A percentile compares a stretch with the other conserved stretches of the same genome.
Conservation (phyloP, 2,888 invertebrate genomes). For the Acanthosepion pharaonis region DNA sequence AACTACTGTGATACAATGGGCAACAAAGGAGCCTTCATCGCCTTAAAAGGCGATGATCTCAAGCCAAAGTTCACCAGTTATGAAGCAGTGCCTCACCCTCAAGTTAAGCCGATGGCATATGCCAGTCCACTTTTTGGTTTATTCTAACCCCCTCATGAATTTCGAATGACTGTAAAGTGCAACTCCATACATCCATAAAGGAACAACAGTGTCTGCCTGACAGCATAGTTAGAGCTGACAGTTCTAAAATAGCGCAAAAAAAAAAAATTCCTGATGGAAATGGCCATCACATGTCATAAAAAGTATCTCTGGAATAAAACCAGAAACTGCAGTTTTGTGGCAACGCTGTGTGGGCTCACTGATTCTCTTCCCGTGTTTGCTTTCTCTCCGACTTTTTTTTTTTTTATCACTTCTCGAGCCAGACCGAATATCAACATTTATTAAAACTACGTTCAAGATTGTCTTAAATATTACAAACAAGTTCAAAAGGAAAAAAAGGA, state of each 20-base stretch:
- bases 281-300: neutral
- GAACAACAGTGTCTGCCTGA: neutral
- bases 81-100: slow-evolving; percentile 96
- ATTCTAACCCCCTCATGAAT: slow-evolving; percentile 52
- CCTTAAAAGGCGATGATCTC: slow-evolving; percentile 89
- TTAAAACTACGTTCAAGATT: neutral
- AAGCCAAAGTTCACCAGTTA: slow-evolving; percentile 92
- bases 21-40: slow-evolving; percentile 98
- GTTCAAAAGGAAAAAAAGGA: neutral
- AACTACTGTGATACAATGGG: slow-evolving; percentile 99
- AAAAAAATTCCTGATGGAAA: neutral
- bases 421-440: neutral
- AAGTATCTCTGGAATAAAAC: neutral
- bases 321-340: slow-evolving; percentile 1
- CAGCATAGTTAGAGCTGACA: slow-evolving; percentile 20
- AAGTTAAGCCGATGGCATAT: slow-evolving; percentile 97
- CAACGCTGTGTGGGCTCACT: neutral
- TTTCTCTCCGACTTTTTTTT: neutral
- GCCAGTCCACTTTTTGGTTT: slow-evolving; percentile 79
- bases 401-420: neutral
- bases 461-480: neutral
- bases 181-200: neutral
- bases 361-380: neutral
- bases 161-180: slow-evolving; percentile 33
- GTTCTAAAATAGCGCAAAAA: neutral